A percentile compares a stretch with the other conserved stretches of the same genome.
Conservation (phyloP, 2,113 vertebrate species). For the Phrynocephalus versicolor region DNA sequence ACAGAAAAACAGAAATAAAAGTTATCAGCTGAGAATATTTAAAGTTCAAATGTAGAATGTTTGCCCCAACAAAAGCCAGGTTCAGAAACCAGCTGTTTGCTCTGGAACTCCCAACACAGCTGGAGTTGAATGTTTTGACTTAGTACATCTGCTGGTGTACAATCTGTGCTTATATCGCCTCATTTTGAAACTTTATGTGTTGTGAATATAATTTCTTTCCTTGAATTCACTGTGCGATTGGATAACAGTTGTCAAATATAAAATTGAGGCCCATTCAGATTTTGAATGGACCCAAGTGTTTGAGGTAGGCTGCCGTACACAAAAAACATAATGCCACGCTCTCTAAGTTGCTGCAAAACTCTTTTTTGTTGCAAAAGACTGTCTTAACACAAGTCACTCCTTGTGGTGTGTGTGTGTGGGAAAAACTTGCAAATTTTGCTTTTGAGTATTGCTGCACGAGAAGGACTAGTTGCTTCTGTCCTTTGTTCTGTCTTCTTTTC, state of each 20-base stretch:
- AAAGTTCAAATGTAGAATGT: background rate
- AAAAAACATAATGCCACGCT: too few species aligned
- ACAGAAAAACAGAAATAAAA: background rate
- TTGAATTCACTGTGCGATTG: background rate
- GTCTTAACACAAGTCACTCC: too few species aligned
- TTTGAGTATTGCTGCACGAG: background rate
- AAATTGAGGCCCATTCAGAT: background rate
- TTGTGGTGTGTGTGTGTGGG: too few species aligned
- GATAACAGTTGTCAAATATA: background rate
- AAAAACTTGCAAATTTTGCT: background rate
- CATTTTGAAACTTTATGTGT: conserved; percentile 36
- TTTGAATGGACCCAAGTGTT: background rate
- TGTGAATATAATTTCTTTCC: background rate
- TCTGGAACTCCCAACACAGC: conserved; percentile 26
- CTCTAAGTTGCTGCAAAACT: background rate
- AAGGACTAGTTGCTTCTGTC: background rate
- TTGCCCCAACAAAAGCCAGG: conserved; percentile 9
- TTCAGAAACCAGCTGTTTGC: conserved; percentile 41
- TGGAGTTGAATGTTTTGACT: conserved; percentile 20
- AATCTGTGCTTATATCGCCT: background rate
- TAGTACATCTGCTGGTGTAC: conserved; percentile 18
- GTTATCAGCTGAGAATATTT: background rate
- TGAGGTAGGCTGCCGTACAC: too few species aligned
- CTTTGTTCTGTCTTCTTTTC: background rate
- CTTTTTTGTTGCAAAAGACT: background rate